Percentiles rank a stretch among this genome's conserved stretches.
Evolutionary conservation across 1,140 invertebrate genomes (phyloP).

Genomic region (Himalopsyche phryganea): DNA sequence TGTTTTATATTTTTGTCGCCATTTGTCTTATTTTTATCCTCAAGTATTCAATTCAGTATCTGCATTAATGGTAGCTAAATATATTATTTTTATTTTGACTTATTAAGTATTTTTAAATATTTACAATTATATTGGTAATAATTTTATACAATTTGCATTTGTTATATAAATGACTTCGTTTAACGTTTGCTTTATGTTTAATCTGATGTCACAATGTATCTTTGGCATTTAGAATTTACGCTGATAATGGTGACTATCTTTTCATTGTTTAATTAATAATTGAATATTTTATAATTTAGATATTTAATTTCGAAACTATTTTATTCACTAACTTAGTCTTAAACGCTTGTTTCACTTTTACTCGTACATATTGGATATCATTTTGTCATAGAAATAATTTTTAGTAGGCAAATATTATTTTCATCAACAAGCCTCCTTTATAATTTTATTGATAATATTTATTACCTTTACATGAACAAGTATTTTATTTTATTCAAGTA

Average conservation of each 20-base stretch:
- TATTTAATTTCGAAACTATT: conserved; percentile 13
- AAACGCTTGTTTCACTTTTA: no score
- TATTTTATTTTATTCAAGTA: no score
- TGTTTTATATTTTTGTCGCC: conserved; percentile 8
- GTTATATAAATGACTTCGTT: not conserved
- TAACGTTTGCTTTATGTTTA: not conserved
- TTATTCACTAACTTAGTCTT: no score
- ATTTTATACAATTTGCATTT: conserved; percentile 1
- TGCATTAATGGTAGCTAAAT: not conserved
- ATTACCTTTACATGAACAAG: no score
- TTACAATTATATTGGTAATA: not conserved
- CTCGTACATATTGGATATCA: not conserved
- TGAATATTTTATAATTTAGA: conserved; percentile 4
- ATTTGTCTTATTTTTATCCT: conserved; percentile 7
- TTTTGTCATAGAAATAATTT: no score
- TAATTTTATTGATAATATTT: no score
- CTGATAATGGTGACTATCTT: conserved; percentile 28
- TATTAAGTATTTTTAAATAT: conserved; percentile 1
- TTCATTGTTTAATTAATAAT: conserved; percentile 4
- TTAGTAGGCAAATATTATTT: no score
- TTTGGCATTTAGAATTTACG: conserved; percentile 11
- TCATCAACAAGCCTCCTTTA: no score
- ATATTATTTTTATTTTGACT: not conserved
- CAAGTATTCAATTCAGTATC: not conserved
- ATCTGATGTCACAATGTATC: not conserved